phyloP scores from a whole-genome alignment of 2,113 vertebrate genomes.

The Myotis davidii region DNA sequence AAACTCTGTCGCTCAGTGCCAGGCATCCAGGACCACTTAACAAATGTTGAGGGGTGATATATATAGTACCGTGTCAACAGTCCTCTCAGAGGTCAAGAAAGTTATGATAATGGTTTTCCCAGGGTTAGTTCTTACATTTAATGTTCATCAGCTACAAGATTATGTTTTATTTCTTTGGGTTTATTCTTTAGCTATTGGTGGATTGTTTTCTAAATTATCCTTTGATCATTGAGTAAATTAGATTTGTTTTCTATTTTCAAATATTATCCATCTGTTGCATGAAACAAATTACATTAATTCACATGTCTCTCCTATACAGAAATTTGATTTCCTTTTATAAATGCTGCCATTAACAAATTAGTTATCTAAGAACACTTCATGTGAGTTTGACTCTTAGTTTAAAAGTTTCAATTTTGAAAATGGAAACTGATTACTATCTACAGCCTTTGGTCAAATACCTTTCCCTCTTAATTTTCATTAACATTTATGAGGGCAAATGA shows the following conservation, averaged over 20 bases:
- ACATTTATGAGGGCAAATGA: neutral
- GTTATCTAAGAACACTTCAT: constrained; percentile 24
- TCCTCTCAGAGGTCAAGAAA: constrained; percentile 17
- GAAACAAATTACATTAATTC: constrained; percentile 61
- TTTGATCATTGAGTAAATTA: constrained; percentile 56
- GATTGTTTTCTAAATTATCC: constrained; percentile 56
- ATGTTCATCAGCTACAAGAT: neutral
- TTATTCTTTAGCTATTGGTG: constrained; percentile 28
- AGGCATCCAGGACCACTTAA: constrained; percentile 19
- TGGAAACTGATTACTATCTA: neutral
- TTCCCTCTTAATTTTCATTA: constrained; percentile 3
- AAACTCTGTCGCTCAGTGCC: neutral
- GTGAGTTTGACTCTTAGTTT: neutral
- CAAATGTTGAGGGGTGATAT: constrained; percentile 1
- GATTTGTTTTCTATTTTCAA: constrained; percentile 58
- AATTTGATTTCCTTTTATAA: constrained; percentile 49
- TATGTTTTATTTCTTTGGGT: constrained; percentile 35
- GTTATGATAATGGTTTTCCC: constrained; percentile 60
- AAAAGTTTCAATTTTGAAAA: constrained; percentile 51
- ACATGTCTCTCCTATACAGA: constrained; percentile 17
- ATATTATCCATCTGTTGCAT: constrained; percentile 48
- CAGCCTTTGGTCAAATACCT: neutral
- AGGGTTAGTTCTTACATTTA: neutral
- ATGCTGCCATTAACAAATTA: constrained; percentile 47
- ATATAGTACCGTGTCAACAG: neutral